Evolutionary conservation across 2,797 vertebrate species (phyloP).

Genomic region (Diceros bicornis): DNA sequence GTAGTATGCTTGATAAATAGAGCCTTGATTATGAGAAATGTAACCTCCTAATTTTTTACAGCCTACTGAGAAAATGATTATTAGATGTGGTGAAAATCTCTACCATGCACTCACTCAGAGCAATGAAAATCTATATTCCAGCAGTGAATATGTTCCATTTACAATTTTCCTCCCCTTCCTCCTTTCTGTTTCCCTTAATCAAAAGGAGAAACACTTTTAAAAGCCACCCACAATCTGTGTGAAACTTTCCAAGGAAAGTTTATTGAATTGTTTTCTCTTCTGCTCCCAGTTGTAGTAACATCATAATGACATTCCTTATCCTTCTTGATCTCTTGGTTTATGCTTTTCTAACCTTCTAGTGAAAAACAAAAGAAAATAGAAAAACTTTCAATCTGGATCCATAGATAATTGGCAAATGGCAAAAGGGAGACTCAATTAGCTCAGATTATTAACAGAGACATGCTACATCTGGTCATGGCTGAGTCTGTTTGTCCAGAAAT

Average conservation of each 20-base stretch:
- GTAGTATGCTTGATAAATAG: constrained; percentile 78
- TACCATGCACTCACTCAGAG: constrained; percentile 2
- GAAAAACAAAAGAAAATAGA: background rate
- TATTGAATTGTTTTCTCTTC: constrained; percentile 69
- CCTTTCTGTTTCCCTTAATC: constrained; percentile 39
- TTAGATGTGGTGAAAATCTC: constrained; percentile 76
- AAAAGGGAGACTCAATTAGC: constrained; percentile 87
- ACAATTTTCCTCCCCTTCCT: constrained; percentile 57
- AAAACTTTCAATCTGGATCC: constrained; percentile 72
- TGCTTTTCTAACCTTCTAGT: constrained; percentile 69
- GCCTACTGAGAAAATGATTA: constrained; percentile 81
- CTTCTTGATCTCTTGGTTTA: constrained; percentile 80
- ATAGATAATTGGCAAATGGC: constrained; percentile 85
- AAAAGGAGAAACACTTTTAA: constrained; percentile 72
- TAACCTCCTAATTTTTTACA: constrained; percentile 73
- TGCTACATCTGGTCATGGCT: constrained; percentile 84
- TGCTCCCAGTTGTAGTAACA: constrained; percentile 77
- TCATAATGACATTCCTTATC: constrained; percentile 77
- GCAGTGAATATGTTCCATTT: constrained; percentile 63
- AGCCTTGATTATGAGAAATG: constrained; percentile 74
- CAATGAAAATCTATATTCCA: constrained; percentile 72
- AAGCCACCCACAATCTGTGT: constrained; percentile 54
- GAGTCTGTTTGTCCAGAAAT: constrained; percentile 88
- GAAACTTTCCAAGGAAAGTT: constrained; percentile 71
- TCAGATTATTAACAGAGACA: constrained; percentile 88